These are phyloP conservation scores for Thumatha senex DNA, from an alignment of 2,888 invertebrate species.

Conservation along the genomic window DNA sequence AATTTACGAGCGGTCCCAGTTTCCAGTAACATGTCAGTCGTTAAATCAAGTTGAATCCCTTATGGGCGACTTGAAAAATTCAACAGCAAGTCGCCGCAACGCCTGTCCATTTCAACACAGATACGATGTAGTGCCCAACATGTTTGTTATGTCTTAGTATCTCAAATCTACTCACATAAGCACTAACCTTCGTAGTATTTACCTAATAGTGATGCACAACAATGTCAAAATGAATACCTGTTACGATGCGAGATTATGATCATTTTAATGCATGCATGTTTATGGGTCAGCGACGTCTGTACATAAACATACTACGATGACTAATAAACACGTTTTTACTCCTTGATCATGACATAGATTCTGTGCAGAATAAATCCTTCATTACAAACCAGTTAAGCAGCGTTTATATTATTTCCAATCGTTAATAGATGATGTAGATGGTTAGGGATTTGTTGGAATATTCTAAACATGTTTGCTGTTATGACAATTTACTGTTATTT, in stretches of 20 bases:
- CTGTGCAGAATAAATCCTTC: conserved; percentile 67
- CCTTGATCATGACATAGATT: conserved; percentile 82
- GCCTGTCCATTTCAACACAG: too few relatives aligned
- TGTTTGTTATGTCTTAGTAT: too few relatives aligned
- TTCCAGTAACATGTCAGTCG: too few relatives aligned
- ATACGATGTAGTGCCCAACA: too few relatives aligned
- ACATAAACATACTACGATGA: conserved; percentile 57
- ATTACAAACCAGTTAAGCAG: conserved; percentile 61
- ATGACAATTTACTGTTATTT: conserved; percentile 10
- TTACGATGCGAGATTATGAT: conserved; percentile 23
- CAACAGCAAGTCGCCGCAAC: too few relatives aligned
- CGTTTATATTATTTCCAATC: conserved; percentile 54
- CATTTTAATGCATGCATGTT: conserved; percentile 48
- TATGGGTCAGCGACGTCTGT: conserved; percentile 64
- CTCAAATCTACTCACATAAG: too few relatives aligned
- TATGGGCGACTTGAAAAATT: too few relatives aligned
- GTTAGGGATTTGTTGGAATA: conserved; percentile 20
- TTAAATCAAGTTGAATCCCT: too few relatives aligned
- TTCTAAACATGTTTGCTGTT: conserved; percentile 10
- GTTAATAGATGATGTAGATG: conserved; percentile 40
- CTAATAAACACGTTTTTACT: conserved; percentile 65
- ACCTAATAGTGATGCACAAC: not conserved
- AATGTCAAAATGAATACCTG: not conserved
- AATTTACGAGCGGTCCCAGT: too few relatives aligned
- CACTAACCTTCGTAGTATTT: too few relatives aligned